Evolutionary conservation across 2,797 vertebrate species (phyloP).

Genomic region (Hipposideros larvatus): DNA sequence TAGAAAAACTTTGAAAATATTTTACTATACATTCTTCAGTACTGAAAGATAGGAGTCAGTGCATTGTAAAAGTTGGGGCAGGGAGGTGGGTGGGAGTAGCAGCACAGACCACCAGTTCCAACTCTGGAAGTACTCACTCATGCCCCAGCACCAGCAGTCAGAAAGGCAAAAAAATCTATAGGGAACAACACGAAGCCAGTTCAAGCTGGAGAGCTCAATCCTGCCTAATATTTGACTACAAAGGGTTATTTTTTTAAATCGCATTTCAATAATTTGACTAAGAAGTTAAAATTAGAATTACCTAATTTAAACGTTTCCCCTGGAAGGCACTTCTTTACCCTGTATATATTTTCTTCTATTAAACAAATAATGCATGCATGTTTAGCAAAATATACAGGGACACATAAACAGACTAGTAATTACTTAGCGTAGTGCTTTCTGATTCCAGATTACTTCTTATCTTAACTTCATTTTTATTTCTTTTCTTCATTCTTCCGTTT

Average conservation of each 20-base stretch:
- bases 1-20: background rate
- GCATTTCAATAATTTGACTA: constrained; percentile 88
- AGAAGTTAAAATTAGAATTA: constrained; percentile 90
- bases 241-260: constrained; percentile 77
- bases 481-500: constrained; percentile 99
- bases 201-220: constrained; percentile 70
- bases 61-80: background rate
- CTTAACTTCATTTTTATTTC: constrained; percentile 98
- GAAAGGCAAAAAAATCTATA: constrained; percentile 28
- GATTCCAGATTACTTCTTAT: constrained; percentile 99
- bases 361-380: constrained; percentile 94
- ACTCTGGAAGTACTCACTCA: constrained; percentile 39
- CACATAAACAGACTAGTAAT: constrained; percentile 99
- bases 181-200: constrained; percentile 63
- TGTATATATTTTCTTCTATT: constrained; percentile 91
- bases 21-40: background rate
- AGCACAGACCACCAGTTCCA: constrained; percentile 58
- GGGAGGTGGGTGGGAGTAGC: background rate
- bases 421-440: constrained; percentile 98
- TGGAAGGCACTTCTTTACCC: constrained; percentile 91
- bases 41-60: constrained; percentile 53
- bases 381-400: constrained; percentile 94
- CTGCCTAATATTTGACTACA: constrained; percentile 73
- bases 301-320: constrained; percentile 89
- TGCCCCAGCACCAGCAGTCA: constrained; percentile 53